phyloP scores from a whole-genome alignment of 2,113 vertebrate species.

The Austrofundulus limnaeus region DNA sequence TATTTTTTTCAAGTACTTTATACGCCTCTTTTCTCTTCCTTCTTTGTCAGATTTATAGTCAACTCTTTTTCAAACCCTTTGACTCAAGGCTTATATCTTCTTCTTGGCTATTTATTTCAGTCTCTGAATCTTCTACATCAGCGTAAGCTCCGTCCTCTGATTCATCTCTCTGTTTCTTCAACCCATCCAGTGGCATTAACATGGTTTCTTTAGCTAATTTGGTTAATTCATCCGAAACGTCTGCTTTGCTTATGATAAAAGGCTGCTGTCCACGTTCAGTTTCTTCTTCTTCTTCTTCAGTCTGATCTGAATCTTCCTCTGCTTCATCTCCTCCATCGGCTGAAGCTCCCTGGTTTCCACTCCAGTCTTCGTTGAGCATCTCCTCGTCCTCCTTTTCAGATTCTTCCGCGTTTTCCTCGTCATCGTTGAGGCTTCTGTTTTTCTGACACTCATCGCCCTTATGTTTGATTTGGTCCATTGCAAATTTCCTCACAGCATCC shows the following conservation, averaged over 20 bases:
- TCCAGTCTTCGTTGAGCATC: constrained; percentile 24
- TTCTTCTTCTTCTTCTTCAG: constrained; percentile 41
- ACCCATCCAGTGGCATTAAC: constrained; percentile 32
- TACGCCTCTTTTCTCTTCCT: background rate
- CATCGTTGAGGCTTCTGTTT: constrained; percentile 10
- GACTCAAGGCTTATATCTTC: constrained; percentile 23
- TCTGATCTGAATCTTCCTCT: constrained; percentile 64
- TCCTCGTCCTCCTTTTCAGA: constrained; percentile 43
- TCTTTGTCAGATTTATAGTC: constrained; percentile 1
- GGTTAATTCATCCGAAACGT: background rate
- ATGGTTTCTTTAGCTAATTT: constrained; percentile 8
- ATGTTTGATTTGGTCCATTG: constrained; percentile 7
- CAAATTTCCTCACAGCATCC: constrained; percentile 6
- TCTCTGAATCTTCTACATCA: constrained; percentile 75
- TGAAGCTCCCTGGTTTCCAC: constrained; percentile 57
- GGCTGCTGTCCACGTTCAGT: constrained; percentile 19
- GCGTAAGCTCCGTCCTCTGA: constrained; percentile 71
- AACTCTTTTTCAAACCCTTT: constrained; percentile 18
- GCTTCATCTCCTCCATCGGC: constrained; percentile 75
- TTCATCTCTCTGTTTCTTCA: constrained; percentile 33
- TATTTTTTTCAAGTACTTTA: too few species aligned
- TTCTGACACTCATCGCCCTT: constrained; percentile 1
- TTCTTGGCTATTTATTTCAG: constrained; percentile 47
- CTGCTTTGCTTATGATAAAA: background rate
- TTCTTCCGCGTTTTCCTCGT: constrained; percentile 13